Percentiles rank a stretch among this genome's conserved stretches.
phyloP scores from a whole-genome alignment of 2,888 invertebrate species.

The Mesorhabditis belari region DNA sequence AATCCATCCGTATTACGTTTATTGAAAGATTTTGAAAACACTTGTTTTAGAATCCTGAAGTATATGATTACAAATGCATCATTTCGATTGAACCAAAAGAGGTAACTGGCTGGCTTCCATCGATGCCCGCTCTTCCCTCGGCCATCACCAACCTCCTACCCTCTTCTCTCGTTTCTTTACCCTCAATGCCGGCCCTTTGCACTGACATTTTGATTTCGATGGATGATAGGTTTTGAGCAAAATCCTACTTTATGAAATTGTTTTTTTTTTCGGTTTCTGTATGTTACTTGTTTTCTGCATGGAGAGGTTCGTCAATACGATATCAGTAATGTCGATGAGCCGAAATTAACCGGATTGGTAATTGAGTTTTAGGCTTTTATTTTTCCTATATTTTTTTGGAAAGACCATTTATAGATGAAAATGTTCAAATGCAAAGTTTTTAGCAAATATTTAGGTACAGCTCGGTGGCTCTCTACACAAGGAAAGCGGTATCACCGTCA shows the following conservation, averaged over 20 bases:
- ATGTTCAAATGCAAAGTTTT: background rate
- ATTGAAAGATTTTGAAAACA: too few species aligned
- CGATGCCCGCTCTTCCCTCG: too few species aligned
- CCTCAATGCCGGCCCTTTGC: slow-evolving; percentile 74
- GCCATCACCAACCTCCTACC: too few species aligned
- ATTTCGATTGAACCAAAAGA: background rate
- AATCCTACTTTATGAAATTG: slow-evolving; percentile 56
- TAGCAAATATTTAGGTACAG: slow-evolving; percentile 61
- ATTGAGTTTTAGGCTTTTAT: too few species aligned
- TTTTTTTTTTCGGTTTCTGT: slow-evolving; percentile 72
- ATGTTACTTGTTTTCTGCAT: slow-evolving; percentile 79
- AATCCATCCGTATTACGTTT: too few species aligned
- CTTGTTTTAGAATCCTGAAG: background rate
- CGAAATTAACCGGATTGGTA: slow-evolving; percentile 73
- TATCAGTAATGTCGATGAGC: slow-evolving; percentile 72
- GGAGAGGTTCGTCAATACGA: slow-evolving; percentile 91
- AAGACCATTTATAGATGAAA: too few species aligned
- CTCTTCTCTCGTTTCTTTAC: too few species aligned
- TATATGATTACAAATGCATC: background rate
- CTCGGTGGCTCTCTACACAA: slow-evolving; percentile 75
- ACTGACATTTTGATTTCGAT: slow-evolving; percentile 87
- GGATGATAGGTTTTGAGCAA: slow-evolving; percentile 67
- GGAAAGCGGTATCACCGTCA: slow-evolving; percentile 69
- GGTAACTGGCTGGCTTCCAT: slow-evolving; percentile 65
- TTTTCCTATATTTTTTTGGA: background rate